Base-by-base conservation (phyloP, 2,888 invertebrate species). In the Siphlonurus alternatus region DNA sequence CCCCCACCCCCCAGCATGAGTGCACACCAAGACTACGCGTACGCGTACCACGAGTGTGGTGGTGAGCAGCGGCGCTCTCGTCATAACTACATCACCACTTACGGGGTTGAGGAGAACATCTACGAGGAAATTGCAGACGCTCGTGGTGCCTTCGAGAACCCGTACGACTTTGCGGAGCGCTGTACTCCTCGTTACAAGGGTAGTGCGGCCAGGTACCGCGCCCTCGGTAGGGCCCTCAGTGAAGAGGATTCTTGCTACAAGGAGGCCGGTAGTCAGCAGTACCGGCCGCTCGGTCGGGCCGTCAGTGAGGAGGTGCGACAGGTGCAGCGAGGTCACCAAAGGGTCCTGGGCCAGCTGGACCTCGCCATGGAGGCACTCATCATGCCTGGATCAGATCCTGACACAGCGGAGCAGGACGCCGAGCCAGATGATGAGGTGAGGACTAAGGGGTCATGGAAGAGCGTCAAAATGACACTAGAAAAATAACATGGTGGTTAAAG, bases 341-440 rank as follows among this genome's bases (percentile, higher is more conserved):
- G 88, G 72, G 88, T 91, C 69, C 80, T 93, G 67, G 91, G 89
- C 59, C 90, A 93, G 75, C 78, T 93, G 66, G 92, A 92, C 79
- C 81, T 93, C 66, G 88, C 91, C 70, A 88, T 89, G 59, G 92
- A 93, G 77, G 91, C 89, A 60, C 91, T 93, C 90, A 76, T 93
- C 68, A 93, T 92, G 92, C 92, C 91, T 20, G 53, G 24, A 25
- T 38, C 24, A 2, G 25, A 59, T 83, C 86, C 25, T 1, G 59
- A 59, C 19, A 38, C 38, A 5, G 19, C 56, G n/a, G n/a, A 56
- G 5, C 15, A 56, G 15, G 56, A 10, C 71, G 83, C 83, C 59
- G 61, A 65, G 20, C 66, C 65, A 24, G 65, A 64, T 59, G 67
- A 66, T 38, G 67, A 67, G 22, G 66, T n/a, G n/a, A n/a, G n/a